Percentiles rank a stretch among this genome's conserved stretches.
phyloP scores from a whole-genome alignment of 2,113 vertebrate genomes.

The Pica pica region DNA sequence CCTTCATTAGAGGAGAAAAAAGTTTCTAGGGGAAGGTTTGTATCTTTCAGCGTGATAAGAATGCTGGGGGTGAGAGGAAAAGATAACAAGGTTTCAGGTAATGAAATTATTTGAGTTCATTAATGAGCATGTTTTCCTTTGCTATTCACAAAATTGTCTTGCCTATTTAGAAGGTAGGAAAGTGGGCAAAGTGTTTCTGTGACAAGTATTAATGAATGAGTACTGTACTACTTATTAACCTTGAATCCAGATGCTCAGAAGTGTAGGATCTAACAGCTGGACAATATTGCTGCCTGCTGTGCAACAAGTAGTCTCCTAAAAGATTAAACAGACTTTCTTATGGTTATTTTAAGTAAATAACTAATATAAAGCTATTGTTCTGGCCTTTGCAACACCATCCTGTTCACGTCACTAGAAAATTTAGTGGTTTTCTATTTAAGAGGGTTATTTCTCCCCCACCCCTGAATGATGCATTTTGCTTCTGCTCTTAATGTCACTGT shows the following conservation, averaged over 20 bases:
- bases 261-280: background rate
- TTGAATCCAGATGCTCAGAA: background rate
- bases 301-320: background rate
- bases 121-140: background rate
- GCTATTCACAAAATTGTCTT: background rate
- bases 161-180: background rate
- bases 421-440: slow-evolving; percentile 54
- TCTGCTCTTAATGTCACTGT: slow-evolving; percentile 52
- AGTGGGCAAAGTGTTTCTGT: background rate
- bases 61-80: background rate
- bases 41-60: background rate
- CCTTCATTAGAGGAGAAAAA: background rate
- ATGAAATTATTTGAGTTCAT: background rate
- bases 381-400: slow-evolving; percentile 31
- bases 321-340: slow-evolving; percentile 48
- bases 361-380: slow-evolving; percentile 63
- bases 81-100: background rate
- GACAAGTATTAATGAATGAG: background rate
- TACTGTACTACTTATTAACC: background rate
- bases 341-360: slow-evolving; percentile 58
- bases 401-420: slow-evolving; percentile 70
- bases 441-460: slow-evolving; percentile 45
- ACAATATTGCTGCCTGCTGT: background rate
- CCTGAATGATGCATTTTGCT: slow-evolving; percentile 39
- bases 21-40: background rate